phyloP scores from a whole-genome alignment of 2,888 invertebrate genomes.

The Rhogogaster chlorosoma region DNA sequence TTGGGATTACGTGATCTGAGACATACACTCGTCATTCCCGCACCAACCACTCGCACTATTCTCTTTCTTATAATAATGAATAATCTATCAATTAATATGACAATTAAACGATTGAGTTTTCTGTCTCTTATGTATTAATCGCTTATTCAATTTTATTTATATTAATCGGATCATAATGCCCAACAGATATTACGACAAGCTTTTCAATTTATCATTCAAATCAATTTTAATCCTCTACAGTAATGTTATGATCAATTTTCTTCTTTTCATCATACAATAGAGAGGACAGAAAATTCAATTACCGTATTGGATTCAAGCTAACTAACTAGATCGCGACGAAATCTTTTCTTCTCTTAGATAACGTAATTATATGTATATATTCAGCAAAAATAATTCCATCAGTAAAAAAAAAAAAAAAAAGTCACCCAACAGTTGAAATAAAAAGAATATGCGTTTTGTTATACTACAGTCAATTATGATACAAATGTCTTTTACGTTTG shows the following conservation, averaged over 20 bases:
- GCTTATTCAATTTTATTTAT: not conserved
- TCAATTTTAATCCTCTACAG: not conserved
- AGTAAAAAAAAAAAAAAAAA: not conserved
- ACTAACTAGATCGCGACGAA: slow-evolving; percentile 21
- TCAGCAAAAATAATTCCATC: not conserved
- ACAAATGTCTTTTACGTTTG: slow-evolving; percentile 52
- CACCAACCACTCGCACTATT: slow-evolving; percentile 6
- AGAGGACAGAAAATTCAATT: slow-evolving; percentile 47
- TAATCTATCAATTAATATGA: slow-evolving; percentile 11
- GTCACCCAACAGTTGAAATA: not conserved
- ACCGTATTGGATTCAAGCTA: slow-evolving; percentile 31
- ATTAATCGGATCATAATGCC: not conserved
- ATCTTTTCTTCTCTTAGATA: not conserved
- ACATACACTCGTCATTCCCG: slow-evolving; percentile 8
- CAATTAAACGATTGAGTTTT: slow-evolving; percentile 41
- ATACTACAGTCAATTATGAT: slow-evolving; percentile 21
- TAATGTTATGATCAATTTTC: not conserved
- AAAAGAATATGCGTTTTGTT: not conserved
- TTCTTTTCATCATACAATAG: not conserved
- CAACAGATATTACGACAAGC: slow-evolving; percentile 5
- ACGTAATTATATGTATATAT: not conserved
- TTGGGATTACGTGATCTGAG: slow-evolving; percentile 43
- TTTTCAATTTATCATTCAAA: not conserved
- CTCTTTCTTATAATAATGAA: slow-evolving; percentile 16
- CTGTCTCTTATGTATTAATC: not conserved